These are phyloP conservation scores for Hippoglossus hippoglossus DNA, from an alignment of 2,797 vertebrate species.

Conservation along the genomic window DNA sequence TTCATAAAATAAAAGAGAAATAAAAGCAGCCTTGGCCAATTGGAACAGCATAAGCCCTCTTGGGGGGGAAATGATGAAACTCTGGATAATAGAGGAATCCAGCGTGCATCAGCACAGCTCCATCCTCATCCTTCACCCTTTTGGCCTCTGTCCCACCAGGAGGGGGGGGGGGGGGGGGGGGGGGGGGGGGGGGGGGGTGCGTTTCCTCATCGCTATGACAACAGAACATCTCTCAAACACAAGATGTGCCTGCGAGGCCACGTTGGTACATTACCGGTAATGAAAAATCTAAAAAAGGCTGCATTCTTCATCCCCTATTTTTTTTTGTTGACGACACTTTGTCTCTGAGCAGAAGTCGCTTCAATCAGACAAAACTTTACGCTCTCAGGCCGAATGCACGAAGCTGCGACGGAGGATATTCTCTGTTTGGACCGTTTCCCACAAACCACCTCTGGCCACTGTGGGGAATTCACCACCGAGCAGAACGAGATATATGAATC, in stretches of 20 bases:
- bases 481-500: slow-evolving; percentile 54
- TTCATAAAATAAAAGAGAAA: slow-evolving; percentile 30
- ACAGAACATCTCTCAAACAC: slow-evolving; percentile 36
- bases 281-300: slow-evolving; percentile 4
- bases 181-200: too few species aligned
- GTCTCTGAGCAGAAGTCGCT: slow-evolving; percentile 5
- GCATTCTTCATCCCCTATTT: slow-evolving; percentile 16
- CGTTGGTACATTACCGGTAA: slow-evolving; percentile 10
- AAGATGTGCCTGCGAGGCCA: slow-evolving; percentile 34
- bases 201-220: slow-evolving; percentile 42
- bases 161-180: too few species aligned
- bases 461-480: not conserved
- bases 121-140: slow-evolving; percentile 54
- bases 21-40: slow-evolving; percentile 40
- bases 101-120: slow-evolving; percentile 56
- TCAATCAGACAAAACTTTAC: not conserved
- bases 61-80: slow-evolving; percentile 43
- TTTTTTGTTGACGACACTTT: not conserved
- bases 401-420: not conserved
- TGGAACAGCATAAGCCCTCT: slow-evolving; percentile 34
- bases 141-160: slow-evolving; percentile 22
- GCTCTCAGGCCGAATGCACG: not conserved
- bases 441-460: slow-evolving; percentile 7
- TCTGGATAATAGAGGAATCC: slow-evolving; percentile 55
- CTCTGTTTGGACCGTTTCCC: not conserved